Percentiles rank a stretch among this genome's conserved stretches.
These are phyloP conservation scores for Melanogrammus aeglefinus DNA, from an alignment of 2,797 vertebrate species.

Conservation along the genomic window DNA sequence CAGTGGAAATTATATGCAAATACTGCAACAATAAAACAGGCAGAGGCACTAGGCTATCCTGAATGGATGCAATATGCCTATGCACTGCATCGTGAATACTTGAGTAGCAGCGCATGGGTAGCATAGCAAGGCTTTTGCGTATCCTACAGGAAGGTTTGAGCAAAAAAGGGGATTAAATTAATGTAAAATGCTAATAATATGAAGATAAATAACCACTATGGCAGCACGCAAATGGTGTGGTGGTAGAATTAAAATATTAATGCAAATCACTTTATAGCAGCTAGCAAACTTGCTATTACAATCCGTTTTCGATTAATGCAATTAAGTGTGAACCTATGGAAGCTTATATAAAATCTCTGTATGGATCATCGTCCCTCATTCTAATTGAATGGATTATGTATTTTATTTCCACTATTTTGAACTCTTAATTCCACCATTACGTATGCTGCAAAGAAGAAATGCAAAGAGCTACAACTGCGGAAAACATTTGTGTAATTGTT, in stretches of 20 bases:
- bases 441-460: not conserved
- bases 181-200: not conserved
- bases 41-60: slow-evolving; percentile 13
- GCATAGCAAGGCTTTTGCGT: slow-evolving; percentile 20
- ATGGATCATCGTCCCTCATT: not conserved
- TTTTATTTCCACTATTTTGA: not conserved
- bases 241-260: not conserved
- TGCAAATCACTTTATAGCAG: not conserved
- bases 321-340: not conserved
- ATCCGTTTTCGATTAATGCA: not conserved
- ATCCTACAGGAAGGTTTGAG: slow-evolving; percentile 10
- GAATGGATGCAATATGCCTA: slow-evolving; percentile 20
- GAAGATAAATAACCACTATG: not conserved
- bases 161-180: not conserved
- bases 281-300: not conserved
- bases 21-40: slow-evolving; percentile 33
- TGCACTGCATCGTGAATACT: slow-evolving; percentile 2
- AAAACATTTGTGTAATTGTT: not conserved
- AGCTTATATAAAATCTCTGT: not conserved
- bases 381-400: not conserved
- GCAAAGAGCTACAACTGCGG: not conserved
- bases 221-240: not conserved
- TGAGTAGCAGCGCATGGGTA: not conserved
- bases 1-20: slow-evolving; percentile 46
- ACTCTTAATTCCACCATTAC: not conserved